Base-by-base conservation (phyloP, 2,797 vertebrate species). In the Hoplostethus mediterraneus region DNA sequence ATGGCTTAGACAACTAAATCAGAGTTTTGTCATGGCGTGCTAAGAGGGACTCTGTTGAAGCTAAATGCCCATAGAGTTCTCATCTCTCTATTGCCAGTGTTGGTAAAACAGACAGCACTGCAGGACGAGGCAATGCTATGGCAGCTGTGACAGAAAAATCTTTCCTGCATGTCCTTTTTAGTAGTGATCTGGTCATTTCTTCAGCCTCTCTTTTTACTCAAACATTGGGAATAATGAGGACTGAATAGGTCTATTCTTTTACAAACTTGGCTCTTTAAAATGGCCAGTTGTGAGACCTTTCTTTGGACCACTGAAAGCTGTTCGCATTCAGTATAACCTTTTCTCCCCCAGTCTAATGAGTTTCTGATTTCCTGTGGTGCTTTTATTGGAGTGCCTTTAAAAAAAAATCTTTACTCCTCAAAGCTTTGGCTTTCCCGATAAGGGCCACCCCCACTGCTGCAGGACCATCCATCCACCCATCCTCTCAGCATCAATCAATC, bases 71-170 rank as follows among this genome's bases (percentile, higher is more conserved):
- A 28, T 49, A 21, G 64, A 77, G 74, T 83, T 73, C 70, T 57
- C 78, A 67, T 70, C 71, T 42, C 72, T 76, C 11, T 59, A 8
- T 57, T 76, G 72, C 80, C 73, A 77, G 66, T 75, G 69, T 75
- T 76, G 70, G 83, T 84, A 75, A 79, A 89, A 75, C 13, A 63
- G 54, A 47, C 57, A 59, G 21, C 36, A 58, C 62, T 57, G 54
- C 44, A 64, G 85, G 73, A 85, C 83, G 70, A 81, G 81, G 71
- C 47, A 75, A 58, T 61, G 51, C 48, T 65, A 54, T 61, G 38
- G 54, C 48, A 51, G 52, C 47, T 48, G 58, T 47, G 31, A 36
- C 36, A 52, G 52, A 65, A 44, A 42, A 2, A 1, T 30, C 11
- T 30, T 3, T 17, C 33, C 30, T 16, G 14, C 54, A 16, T 56